These are phyloP conservation scores for Argopecten irradians DNA, from an alignment of 1,140 invertebrate species.

Conservation along the genomic window DNA sequence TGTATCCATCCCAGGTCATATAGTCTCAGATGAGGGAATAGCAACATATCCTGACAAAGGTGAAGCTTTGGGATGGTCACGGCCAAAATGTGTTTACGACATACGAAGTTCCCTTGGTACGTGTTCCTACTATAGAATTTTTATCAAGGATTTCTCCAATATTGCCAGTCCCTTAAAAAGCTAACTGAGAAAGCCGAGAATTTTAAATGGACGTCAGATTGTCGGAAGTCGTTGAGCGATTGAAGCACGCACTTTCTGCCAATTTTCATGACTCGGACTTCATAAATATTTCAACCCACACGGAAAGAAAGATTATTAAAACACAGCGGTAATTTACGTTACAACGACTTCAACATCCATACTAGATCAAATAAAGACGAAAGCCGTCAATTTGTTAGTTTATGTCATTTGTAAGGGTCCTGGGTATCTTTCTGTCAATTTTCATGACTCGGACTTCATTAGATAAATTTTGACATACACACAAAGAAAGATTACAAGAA, in stretches of 20 bases:
- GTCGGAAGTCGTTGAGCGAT: background rate
- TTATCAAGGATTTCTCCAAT: conserved; percentile 51
- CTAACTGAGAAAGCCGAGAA: conserved; percentile 25
- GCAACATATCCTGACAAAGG: conserved; percentile 65
- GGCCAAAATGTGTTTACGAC: conserved; percentile 61
- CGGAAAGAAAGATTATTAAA: too few species aligned
- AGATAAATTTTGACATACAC: too few species aligned
- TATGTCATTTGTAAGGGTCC: too few species aligned
- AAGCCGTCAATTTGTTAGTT: too few species aligned
- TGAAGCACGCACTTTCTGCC: conserved; percentile 63
- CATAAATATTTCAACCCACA: too few species aligned
- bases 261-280: too few species aligned
- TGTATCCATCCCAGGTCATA: conserved; percentile 40
- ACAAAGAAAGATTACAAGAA: too few species aligned
- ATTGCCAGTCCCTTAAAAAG: conserved; percentile 34
- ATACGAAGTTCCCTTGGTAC: conserved; percentile 66
- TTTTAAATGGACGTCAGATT: conserved; percentile 31
- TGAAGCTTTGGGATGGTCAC: conserved; percentile 64
- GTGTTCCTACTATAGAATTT: conserved; percentile 61
- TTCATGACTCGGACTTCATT: too few species aligned
- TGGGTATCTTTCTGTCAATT: too few species aligned
- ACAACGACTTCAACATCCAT: too few species aligned
- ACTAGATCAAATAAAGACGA: too few species aligned
- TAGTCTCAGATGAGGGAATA: conserved; percentile 56
- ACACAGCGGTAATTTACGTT: too few species aligned